Conservation (phyloP, 2,888 invertebrate species). For the Luperina testacea region DNA sequence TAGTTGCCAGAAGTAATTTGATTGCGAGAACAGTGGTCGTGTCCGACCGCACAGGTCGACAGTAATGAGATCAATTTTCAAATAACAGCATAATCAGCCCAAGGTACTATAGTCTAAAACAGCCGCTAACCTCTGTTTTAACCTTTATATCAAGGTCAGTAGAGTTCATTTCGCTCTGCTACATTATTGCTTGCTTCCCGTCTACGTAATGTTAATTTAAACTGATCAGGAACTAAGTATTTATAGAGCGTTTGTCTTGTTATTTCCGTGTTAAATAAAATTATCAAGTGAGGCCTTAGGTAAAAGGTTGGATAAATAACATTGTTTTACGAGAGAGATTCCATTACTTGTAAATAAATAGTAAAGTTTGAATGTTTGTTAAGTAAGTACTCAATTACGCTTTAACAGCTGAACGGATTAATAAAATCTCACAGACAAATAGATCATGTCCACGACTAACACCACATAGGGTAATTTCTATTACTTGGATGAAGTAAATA, state of each 20-base stretch:
- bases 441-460: neutral
- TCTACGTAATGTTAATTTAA: slow-evolving; percentile 59
- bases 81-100: slow-evolving; percentile 58
- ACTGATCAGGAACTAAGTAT: slow-evolving; percentile 61
- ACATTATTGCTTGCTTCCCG: slow-evolving; percentile 38
- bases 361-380: neutral
- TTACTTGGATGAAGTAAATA: neutral
- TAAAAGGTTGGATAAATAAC: slow-evolving; percentile 4
- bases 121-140: slow-evolving; percentile 18
- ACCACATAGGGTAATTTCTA: neutral
- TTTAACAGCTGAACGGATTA: neutral
- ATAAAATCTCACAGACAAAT: neutral
- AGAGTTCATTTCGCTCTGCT: slow-evolving; percentile 52
- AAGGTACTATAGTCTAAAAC: slow-evolving; percentile 34
- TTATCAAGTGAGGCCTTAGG: neutral
- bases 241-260: slow-evolving; percentile 48
- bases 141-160: slow-evolving; percentile 38
- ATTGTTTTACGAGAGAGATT: neutral
- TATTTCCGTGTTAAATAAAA: slow-evolving; percentile 41
- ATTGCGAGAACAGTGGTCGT: slow-evolving; percentile 49
- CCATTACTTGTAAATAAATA: neutral
- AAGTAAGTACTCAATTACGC: neutral
- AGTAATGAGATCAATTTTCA: slow-evolving; percentile 65
- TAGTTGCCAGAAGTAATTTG: slow-evolving; percentile 32
- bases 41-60: slow-evolving; percentile 57